These are phyloP conservation scores for Amiota minor DNA, from an alignment of 2,888 invertebrate genomes.

Conservation along the genomic window DNA sequence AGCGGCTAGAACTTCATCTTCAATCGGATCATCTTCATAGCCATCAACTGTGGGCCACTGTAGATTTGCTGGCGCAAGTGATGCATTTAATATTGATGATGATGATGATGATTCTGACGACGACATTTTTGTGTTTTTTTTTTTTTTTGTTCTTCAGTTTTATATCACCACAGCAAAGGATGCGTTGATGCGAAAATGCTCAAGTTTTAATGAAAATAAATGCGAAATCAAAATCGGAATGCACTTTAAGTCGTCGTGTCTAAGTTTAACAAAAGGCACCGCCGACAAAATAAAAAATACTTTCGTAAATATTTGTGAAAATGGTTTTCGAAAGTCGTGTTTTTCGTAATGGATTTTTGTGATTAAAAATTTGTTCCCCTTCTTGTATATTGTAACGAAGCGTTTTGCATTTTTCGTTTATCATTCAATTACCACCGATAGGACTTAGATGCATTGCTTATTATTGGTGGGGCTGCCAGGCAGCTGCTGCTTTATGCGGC, in stretches of 20 bases:
- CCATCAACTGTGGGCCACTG: neutral
- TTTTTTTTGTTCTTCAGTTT: neutral
- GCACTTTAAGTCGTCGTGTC: no score
- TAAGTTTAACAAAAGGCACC: no score
- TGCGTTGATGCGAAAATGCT: neutral
- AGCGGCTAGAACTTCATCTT: neutral
- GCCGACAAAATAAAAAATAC: neutral
- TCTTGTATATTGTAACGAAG: neutral
- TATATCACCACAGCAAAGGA: no score
- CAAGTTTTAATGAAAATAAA: neutral
- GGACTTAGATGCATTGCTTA: neutral
- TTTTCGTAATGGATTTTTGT: neutral
- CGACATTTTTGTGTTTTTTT: neutral
- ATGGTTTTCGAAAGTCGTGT: constrained; percentile 21
- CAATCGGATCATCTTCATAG: neutral
- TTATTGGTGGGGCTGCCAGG: neutral
- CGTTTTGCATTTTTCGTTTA: constrained; percentile 1
- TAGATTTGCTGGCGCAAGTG: neutral
- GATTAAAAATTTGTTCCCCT: neutral
- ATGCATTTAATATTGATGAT: neutral
- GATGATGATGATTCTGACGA: no score
- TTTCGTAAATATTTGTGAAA: constrained; percentile 15
- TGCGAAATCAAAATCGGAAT: neutral
- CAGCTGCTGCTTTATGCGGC: neutral
- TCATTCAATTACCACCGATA: no score